These are phyloP conservation scores for Epicampocera succincta DNA, from an alignment of 2,888 invertebrate species.

Conservation along the genomic window DNA sequence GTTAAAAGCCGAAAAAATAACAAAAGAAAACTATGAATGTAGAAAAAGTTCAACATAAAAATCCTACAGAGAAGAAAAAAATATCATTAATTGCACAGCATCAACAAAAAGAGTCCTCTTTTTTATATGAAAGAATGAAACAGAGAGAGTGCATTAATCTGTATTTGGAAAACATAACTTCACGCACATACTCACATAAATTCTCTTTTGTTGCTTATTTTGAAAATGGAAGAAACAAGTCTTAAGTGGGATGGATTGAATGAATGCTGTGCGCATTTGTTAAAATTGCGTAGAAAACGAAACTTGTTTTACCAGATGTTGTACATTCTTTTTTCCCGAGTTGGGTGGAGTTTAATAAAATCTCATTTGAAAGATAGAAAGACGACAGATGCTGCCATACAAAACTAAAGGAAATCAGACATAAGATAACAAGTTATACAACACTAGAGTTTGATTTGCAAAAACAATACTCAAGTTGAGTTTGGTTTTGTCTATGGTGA, in stretches of 20 bases:
- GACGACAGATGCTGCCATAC: conserved; percentile 36
- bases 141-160: conserved; percentile 4
- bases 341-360: conserved; percentile 48
- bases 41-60: conserved; percentile 70
- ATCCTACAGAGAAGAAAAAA: conserved; percentile 45
- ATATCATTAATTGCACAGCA: conserved; percentile 27
- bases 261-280: conserved; percentile 53
- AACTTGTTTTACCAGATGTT: conserved; percentile 59
- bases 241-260: conserved; percentile 46
- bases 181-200: not conserved
- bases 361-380: not conserved
- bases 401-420: conserved; percentile 14
- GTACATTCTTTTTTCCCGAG: not conserved
- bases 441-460: not conserved
- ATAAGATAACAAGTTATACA: not conserved
- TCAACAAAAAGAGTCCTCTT: not conserved
- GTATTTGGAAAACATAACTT: conserved; percentile 1
- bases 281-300: conserved; percentile 6
- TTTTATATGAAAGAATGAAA: conserved; percentile 43
- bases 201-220: not conserved
- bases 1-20: conserved; percentile 75
- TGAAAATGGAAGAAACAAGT: conserved; percentile 51
- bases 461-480: conserved; percentile 6
- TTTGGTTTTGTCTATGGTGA: not conserved
- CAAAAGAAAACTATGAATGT: conserved; percentile 65